A percentile compares a stretch with the other conserved stretches of the same genome.
Conservation (phyloP, 2,888 invertebrate species). For the Idaea aversata region DNA sequence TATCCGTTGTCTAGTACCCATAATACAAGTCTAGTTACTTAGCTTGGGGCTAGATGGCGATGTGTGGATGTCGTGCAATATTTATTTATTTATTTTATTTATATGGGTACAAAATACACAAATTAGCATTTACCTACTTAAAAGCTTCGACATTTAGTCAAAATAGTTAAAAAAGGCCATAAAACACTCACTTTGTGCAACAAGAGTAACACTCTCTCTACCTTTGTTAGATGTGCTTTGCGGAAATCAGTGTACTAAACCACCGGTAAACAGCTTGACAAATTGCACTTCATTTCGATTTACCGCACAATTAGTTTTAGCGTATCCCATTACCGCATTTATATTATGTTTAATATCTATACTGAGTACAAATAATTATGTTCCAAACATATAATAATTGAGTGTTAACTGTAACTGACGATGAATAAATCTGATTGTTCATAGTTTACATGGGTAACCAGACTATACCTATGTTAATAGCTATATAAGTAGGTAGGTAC, state of each 20-base stretch:
- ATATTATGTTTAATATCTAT: slow-evolving; percentile 45
- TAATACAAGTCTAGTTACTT: no score
- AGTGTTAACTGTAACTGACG: slow-evolving; percentile 5
- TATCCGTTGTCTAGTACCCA: no score
- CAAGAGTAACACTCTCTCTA: slow-evolving; percentile 5
- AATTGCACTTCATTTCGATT: slow-evolving; percentile 57
- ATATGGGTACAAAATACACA: no score
- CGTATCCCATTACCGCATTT: slow-evolving; percentile 47
- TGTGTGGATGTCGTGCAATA: no score
- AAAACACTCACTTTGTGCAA: not conserved
- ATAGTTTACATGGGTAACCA: slow-evolving; percentile 16
- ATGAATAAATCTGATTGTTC: slow-evolving; percentile 9
- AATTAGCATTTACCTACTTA: no score
- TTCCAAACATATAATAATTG: not conserved
- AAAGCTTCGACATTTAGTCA: no score
- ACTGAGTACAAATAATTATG: slow-evolving; percentile 17
- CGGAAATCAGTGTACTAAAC: slow-evolving; percentile 13
- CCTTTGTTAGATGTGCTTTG: slow-evolving; percentile 6
- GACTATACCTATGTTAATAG: slow-evolving; percentile 1
- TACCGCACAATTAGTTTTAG: slow-evolving; percentile 65
- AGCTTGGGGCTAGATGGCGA: no score
- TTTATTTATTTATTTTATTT: no score
- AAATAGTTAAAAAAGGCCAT: not conserved
- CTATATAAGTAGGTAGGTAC: no score
- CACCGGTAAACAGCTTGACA: slow-evolving; percentile 41